Percentiles rank a stretch among this genome's conserved stretches.
Evolutionary conservation across 2,113 vertebrate species (phyloP).

Genomic region (Mungos mungo): DNA sequence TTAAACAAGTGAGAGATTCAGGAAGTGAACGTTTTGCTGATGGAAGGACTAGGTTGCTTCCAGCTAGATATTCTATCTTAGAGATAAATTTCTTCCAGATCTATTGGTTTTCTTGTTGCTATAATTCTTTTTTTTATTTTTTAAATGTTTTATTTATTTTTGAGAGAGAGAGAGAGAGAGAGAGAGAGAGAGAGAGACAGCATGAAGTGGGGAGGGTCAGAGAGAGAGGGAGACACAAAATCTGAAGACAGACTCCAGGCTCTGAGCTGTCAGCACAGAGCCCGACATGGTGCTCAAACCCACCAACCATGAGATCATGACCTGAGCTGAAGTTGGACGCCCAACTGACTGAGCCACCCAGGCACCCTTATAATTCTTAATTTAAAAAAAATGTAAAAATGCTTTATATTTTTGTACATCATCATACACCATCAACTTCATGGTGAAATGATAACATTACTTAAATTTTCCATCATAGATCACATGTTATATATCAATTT

Average conservation of each 20-base stretch:
- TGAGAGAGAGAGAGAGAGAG: no score
- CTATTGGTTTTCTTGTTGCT: background rate
- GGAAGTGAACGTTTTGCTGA: background rate
- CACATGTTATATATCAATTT: background rate
- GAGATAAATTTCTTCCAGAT: background rate
- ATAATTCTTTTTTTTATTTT: background rate
- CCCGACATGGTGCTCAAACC: no score
- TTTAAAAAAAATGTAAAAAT: background rate
- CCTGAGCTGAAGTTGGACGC: no score
- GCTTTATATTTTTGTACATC: background rate
- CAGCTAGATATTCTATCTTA: background rate
- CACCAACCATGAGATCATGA: no score
- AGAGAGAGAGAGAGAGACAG: no score
- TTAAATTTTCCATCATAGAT: background rate
- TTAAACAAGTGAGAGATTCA: background rate
- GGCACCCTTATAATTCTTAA: background rate
- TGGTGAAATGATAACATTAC: background rate
- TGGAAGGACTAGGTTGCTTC: background rate
- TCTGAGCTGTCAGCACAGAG: no score
- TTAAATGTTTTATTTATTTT: background rate
- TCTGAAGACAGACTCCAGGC: no score
- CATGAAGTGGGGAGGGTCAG: no score
- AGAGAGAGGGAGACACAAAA: no score
- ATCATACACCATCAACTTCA: background rate
- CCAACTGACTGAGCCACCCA: no score